Evolutionary conservation across 2,113 vertebrate species (phyloP).

Genomic region (Myrmophylax atrothorax): DNA sequence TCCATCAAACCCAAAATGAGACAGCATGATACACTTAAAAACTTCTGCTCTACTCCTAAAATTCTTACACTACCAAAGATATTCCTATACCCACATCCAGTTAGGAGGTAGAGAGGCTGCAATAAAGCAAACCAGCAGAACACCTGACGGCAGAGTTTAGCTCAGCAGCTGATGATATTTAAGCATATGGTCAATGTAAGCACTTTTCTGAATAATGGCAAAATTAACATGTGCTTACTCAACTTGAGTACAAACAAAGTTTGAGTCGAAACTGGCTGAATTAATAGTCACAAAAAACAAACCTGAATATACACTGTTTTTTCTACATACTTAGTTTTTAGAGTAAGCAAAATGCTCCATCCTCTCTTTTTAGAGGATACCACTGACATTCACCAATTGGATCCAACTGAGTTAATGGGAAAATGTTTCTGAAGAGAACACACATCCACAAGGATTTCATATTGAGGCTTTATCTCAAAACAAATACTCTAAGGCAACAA

Average conservation of each 20-base stretch:
- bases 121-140: neutral
- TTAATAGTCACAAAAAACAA: neutral
- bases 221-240: neutral
- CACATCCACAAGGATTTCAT: rapidly evolving
- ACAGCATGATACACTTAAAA: neutral
- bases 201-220: neutral
- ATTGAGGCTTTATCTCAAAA: neutral
- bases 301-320: neutral
- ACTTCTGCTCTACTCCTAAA: neutral
- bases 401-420: neutral
- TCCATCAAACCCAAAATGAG: neutral
- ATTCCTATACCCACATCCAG: neutral
- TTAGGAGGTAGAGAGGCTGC: neutral
- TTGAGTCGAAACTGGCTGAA: neutral
- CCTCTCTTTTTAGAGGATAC: neutral
- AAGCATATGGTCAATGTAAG: slow-evolving; percentile 7
- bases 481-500: neutral
- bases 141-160: neutral
- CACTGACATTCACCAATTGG: neutral
- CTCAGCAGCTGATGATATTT: slow-evolving; percentile 28
- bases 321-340: neutral
- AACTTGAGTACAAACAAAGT: neutral
- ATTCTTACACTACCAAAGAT: neutral
- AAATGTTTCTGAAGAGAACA: neutral
- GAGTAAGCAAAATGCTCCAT: neutral